phyloP scores from a whole-genome alignment of 2,113 vertebrate species.

The Pelvicachromis taeniatus region DNA sequence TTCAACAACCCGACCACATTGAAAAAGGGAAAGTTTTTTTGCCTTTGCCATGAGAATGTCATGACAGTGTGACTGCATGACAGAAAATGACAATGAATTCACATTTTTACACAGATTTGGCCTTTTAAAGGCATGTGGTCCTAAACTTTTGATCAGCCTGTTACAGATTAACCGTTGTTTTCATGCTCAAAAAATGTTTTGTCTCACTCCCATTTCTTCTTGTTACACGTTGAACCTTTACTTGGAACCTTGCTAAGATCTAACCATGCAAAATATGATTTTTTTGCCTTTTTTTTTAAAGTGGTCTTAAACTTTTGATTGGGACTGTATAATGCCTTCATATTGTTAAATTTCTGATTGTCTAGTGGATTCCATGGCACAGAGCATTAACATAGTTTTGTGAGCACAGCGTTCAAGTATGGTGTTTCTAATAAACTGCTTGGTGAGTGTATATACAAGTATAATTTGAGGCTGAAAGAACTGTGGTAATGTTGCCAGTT shows the following conservation, averaged over 20 bases:
- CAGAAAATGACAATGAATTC: too few relatives aligned
- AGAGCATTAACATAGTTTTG: neutral
- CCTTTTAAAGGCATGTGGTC: too few relatives aligned
- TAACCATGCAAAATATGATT: neutral
- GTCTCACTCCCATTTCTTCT: neutral
- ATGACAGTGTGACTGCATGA: too few relatives aligned
- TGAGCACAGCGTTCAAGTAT: neutral
- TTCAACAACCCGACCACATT: too few relatives aligned
- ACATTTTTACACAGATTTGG: too few relatives aligned
- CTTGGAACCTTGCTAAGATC: neutral
- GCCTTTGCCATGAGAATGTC: too few relatives aligned
- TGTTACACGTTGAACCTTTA: neutral
- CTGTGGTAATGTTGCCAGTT: neutral
- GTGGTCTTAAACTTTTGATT: neutral
- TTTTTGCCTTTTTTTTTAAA: neutral
- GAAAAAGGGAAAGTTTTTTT: too few relatives aligned
- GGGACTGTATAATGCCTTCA: neutral
- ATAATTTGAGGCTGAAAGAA: neutral
- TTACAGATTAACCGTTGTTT: neutral
- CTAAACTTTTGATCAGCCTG: too few relatives aligned
- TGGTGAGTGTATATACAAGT: neutral
- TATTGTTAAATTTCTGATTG: neutral
- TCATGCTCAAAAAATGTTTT: neutral
- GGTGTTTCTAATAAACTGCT: neutral
- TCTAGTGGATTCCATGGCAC: neutral